Percentiles rank a stretch among this genome's conserved stretches.
These are phyloP conservation scores for Leptodactylus fuscus DNA, from an alignment of 2,113 vertebrate genomes.

Conservation along the genomic window DNA sequence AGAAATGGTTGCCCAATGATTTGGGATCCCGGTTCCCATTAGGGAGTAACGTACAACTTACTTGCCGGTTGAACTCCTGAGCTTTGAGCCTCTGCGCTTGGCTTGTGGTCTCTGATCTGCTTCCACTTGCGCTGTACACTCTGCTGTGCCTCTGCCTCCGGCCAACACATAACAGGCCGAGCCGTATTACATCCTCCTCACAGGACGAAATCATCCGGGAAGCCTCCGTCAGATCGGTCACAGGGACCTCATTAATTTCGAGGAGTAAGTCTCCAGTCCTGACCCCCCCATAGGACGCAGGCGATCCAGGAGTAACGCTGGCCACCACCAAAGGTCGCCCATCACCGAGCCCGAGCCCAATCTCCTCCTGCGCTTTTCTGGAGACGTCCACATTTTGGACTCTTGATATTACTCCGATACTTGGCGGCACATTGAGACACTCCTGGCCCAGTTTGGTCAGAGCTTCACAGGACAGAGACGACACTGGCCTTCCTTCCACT, in stretches of 20 bases:
- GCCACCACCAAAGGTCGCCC: constrained; percentile 82
- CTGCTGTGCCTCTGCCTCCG: constrained; percentile 69
- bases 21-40: no score
- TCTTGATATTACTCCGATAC: constrained; percentile 92
- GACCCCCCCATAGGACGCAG: constrained; percentile 79
- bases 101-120: constrained; percentile 65
- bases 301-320: constrained; percentile 78
- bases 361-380: constrained; percentile 73
- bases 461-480: constrained; percentile 75
- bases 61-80: constrained; percentile 90
- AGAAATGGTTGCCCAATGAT: no score
- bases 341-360: constrained; percentile 80
- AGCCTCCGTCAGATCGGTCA: constrained; percentile 74
- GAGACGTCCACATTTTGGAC: constrained; percentile 79
- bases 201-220: constrained; percentile 77
- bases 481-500: constrained; percentile 90
- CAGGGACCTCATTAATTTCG: constrained; percentile 83
- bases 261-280: constrained; percentile 83
- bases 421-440: constrained; percentile 90
- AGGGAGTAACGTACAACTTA: no score
- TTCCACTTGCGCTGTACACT: constrained; percentile 63
- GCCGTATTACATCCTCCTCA: constrained; percentile 71
- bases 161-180: constrained; percentile 83
- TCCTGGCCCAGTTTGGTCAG: constrained; percentile 81
- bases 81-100: constrained; percentile 84